Evolutionary conservation across 2,888 invertebrate genomes (phyloP).

Genomic region (Nyleta sp.): DNA sequence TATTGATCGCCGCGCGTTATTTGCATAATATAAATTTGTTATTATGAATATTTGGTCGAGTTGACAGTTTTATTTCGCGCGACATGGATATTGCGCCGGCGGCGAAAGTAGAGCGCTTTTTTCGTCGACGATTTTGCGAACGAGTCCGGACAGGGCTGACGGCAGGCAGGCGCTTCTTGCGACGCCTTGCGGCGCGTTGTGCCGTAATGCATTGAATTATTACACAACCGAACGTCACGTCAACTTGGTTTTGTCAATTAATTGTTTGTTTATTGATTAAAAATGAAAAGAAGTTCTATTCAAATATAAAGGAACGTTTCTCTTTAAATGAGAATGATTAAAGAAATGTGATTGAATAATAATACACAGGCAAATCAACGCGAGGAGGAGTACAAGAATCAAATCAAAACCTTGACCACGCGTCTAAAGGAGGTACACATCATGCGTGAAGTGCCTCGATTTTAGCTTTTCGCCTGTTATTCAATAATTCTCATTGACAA

Average conservation of each 20-base stretch:
- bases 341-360: conserved; percentile 64
- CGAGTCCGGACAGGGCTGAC: neutral
- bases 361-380: conserved; percentile 96
- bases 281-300: too few relatives aligned
- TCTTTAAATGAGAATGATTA: neutral
- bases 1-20: conserved; percentile 33
- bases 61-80: conserved; percentile 45
- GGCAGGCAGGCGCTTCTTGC: neutral
- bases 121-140: conserved; percentile 10
- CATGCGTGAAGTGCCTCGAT: conserved; percentile 68
- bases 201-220: conserved; percentile 10
- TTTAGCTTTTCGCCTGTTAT: conserved; percentile 60
- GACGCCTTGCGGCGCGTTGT: neutral
- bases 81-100: conserved; percentile 17
- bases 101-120: conserved; percentile 35
- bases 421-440: conserved; percentile 98
- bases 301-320: too few relatives aligned
- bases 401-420: conserved; percentile 99
- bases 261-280: conserved; percentile 3
- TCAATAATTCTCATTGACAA: conserved; percentile 34
- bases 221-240: neutral
- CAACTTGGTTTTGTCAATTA: neutral
- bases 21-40: conserved; percentile 53
- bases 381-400: conserved; percentile 99
- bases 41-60: conserved; percentile 38